A percentile compares a stretch with the other conserved stretches of the same genome.
These are phyloP conservation scores for Pachycephala philippinensis DNA, from an alignment of 2,113 vertebrate species.

Conservation along the genomic window DNA sequence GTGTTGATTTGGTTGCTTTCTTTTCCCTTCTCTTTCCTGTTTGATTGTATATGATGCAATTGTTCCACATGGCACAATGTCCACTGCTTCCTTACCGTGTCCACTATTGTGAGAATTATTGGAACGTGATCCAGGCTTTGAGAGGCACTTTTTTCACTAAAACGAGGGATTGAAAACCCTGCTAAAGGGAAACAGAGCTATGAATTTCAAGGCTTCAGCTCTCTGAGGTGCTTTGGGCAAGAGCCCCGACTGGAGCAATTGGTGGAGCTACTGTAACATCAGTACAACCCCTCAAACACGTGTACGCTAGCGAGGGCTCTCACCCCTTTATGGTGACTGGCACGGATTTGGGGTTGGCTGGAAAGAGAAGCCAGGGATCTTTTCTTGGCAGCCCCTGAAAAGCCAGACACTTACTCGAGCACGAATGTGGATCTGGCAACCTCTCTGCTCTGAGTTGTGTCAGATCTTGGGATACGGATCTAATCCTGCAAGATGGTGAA, in stretches of 20 bases:
- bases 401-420: neutral
- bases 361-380: neutral
- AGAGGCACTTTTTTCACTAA: neutral
- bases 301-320: neutral
- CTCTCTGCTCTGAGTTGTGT: neutral
- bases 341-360: neutral
- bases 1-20: neutral
- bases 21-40: neutral
- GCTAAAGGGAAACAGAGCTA: neutral
- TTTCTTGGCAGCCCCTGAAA: neutral
- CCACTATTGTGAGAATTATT: neutral
- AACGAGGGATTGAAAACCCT: neutral
- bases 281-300: neutral
- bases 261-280: neutral
- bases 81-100: neutral
- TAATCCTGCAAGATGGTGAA: conserved; percentile 5
- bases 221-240: neutral
- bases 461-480: neutral
- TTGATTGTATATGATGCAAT: neutral
- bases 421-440: neutral
- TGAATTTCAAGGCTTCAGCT: neutral
- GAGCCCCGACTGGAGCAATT: neutral
- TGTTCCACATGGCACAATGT: neutral
- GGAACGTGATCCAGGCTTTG: neutral
- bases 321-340: neutral